Evolutionary conservation across 2,113 vertebrate genomes (phyloP).

Genomic region (Passer montanus): DNA sequence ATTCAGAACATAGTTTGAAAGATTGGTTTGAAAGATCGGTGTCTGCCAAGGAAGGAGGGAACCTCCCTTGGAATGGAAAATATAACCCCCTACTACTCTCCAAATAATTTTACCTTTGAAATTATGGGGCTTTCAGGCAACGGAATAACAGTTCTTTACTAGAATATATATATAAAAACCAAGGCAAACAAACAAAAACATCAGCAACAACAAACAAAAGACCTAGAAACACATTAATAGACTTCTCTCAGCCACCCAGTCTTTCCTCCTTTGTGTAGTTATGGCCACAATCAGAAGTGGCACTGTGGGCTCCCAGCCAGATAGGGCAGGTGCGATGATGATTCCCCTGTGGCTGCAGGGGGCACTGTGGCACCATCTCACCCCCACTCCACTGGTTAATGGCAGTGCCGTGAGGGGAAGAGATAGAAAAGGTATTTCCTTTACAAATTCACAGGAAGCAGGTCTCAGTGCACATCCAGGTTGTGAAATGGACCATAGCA

Average conservation of each 20-base stretch:
- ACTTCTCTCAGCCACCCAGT: neutral
- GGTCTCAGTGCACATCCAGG: accelerated
- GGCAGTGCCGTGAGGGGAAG: accelerated
- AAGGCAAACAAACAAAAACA: neutral
- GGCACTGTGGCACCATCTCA: accelerated
- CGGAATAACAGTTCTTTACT: neutral
- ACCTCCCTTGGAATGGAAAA: neutral
- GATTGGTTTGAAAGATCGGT: neutral
- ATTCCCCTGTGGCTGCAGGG: neutral
- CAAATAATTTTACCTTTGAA: neutral
- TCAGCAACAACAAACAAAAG: neutral
- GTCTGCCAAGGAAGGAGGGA: neutral
- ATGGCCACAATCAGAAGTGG: accelerated
- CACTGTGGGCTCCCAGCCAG: accelerated
- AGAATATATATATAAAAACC: neutral
- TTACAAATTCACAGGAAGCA: accelerated
- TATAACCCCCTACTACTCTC: neutral
- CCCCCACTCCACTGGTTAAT: too few species aligned
- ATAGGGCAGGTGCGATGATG: accelerated
- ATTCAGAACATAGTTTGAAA: neutral
- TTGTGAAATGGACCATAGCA: neutral
- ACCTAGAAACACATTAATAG: neutral
- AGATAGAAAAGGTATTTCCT: neutral
- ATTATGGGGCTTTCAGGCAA: neutral
- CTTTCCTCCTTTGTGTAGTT: neutral